Conservation (phyloP, 2,888 invertebrate genomes). For the Tetropium fuscum region DNA sequence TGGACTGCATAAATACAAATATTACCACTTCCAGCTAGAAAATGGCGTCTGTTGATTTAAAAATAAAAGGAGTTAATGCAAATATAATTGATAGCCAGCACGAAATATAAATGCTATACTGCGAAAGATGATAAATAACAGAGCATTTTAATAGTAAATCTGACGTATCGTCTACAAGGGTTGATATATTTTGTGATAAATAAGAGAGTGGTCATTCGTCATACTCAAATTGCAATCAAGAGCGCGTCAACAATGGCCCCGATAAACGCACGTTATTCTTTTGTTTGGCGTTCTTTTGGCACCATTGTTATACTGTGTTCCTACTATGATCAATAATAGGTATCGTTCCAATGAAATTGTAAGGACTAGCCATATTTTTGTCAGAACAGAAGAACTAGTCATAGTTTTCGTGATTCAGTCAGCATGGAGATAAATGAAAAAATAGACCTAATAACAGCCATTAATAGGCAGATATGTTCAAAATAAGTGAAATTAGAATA, state of each 20-base stretch:
- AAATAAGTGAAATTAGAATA: too few relatives aligned
- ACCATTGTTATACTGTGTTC: conserved; percentile 9
- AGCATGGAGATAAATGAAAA: too few relatives aligned
- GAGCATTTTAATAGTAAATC: conserved; percentile 50
- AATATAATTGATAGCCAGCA: conserved; percentile 36
- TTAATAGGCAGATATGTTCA: too few relatives aligned
- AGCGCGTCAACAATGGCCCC: conserved; percentile 57
- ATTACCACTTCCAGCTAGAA: neutral
- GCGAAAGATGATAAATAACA: conserved; percentile 47
- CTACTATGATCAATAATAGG: conserved; percentile 6
- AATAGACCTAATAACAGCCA: too few relatives aligned
- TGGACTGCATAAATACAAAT: too few relatives aligned
- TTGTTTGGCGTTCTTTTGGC: conserved; percentile 32
- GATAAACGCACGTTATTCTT: conserved; percentile 40
- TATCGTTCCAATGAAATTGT: conserved; percentile 4
- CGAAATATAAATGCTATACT: conserved; percentile 21
- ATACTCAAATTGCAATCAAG: conserved; percentile 64
- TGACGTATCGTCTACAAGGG: conserved; percentile 53
- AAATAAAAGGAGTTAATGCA: conserved; percentile 9
- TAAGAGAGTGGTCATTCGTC: conserved; percentile 61
- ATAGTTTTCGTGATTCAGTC: too few relatives aligned
- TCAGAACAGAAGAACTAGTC: too few relatives aligned
- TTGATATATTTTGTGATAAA: conserved; percentile 51
- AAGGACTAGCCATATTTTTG: too few relatives aligned
- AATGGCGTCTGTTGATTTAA: conserved; percentile 5